Conservation (phyloP, 2,113 vertebrate genomes). For the Falcunculus frontatus region DNA sequence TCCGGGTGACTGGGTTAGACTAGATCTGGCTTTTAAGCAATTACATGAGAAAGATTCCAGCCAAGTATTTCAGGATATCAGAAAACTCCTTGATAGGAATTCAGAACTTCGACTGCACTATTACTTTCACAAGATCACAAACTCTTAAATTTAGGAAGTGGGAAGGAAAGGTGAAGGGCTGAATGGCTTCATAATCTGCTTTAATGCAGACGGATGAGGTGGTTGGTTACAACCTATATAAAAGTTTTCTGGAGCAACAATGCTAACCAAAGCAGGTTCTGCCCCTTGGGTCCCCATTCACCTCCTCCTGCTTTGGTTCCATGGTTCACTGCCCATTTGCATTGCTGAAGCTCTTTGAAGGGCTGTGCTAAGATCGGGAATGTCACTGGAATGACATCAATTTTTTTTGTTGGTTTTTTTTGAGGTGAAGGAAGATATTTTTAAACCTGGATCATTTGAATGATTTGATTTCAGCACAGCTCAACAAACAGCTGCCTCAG, state of each 20-base stretch:
- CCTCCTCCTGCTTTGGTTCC: not conserved
- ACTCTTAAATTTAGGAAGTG: not conserved
- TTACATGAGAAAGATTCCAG: not conserved
- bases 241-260: not conserved
- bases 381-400: not conserved
- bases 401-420: not conserved
- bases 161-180: not conserved
- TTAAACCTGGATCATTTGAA: not conserved
- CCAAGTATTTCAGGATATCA: not conserved
- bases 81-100: not conserved
- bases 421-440: constrained; percentile 21
- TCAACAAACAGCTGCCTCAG: not conserved
- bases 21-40: not conserved
- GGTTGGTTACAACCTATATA: not conserved
- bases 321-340: not conserved
- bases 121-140: not conserved
- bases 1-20: not conserved
- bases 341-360: not conserved
- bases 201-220: not conserved
- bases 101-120: not conserved
- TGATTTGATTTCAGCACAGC: not conserved
- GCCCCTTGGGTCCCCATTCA: not conserved
- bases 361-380: not conserved
- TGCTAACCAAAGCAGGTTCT: not conserved
- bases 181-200: not conserved